Base-by-base conservation (phyloP, 2,888 invertebrate species). In the Synergus laeviventris region DNA sequence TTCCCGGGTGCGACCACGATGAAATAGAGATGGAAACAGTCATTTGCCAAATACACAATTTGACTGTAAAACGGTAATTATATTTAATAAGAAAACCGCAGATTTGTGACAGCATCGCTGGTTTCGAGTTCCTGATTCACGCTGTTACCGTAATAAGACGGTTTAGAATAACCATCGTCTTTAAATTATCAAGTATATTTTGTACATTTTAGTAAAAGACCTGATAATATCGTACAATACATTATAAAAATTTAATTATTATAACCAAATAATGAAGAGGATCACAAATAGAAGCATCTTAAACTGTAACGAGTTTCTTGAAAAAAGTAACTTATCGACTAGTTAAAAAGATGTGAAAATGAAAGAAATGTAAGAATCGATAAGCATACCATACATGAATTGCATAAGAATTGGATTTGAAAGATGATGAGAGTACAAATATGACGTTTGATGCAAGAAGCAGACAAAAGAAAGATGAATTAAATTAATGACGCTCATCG, bases 81-180 rank as follows among this genome's bases (percentile, higher is more conserved):
- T 82, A 86, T 85, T 86, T 89, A 88, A 89, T 90, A 89, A 88
- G 87, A 86, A 88, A 91, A 90, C 90, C 90, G 90, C 90, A 90
- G 86, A 84, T 84, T 81, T 82, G 81, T 85, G 82, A 82, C 81
- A 82, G 78, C 78, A 77, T 76, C 80, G 66, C 75, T 76, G 73
- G 81, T 78, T 79, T 78, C 73, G 77, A 78, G 78, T 82, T 82
- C 80, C 81, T 81, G 79, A 79, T 80, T 78, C 79, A 59, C 60
- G 56, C 73, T 21, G 39, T 8, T 18, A 14, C 12, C 42, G 21
- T 31, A 49, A 70, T 70, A 49, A 54, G 16, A 31, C 4, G 36
- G 49, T 49, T 70, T 70, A 54, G n/a, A 54, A 70, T 31, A 54
- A 70, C 7, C 21, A 59, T 42, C 21, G 24, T 24, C 21, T 64